A percentile compares a stretch with the other conserved stretches of the same genome.
Conservation (phyloP, 2,797 vertebrate species). For the Darevskia nairensis region DNA sequence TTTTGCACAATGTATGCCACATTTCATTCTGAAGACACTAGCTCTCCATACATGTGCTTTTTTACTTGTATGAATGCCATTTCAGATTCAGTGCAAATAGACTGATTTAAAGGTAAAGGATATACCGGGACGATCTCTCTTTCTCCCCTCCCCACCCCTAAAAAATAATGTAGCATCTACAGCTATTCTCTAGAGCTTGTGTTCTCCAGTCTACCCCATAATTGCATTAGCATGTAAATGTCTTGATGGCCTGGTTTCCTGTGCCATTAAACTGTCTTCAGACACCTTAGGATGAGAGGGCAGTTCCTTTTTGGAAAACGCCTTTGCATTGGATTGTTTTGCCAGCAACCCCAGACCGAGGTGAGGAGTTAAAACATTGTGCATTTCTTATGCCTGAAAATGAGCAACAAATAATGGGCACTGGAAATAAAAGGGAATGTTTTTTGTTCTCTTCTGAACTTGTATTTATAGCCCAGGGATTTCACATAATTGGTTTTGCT, state of each 20-base stretch:
- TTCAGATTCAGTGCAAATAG: background rate
- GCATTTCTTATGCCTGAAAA: conserved; percentile 63
- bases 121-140: conserved; percentile 32
- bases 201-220: conserved; percentile 61
- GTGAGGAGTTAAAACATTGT: conserved; percentile 42
- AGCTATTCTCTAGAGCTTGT: conserved; percentile 57
- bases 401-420: conserved; percentile 5
- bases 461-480: conserved; percentile 66
- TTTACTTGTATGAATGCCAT: background rate
- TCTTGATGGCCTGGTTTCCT: conserved; percentile 72
- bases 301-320: conserved; percentile 61
- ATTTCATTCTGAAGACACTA: background rate
- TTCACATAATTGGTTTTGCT: conserved; percentile 46
- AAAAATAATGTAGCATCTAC: conserved; percentile 35
- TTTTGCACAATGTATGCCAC: conserved; percentile 15
- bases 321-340: conserved; percentile 38
- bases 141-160: background rate
- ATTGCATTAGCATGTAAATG: conserved; percentile 75
- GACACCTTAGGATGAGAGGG: conserved; percentile 41
- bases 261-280: conserved; percentile 59
- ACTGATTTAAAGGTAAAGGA: conserved; percentile 15
- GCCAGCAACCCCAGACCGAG: conserved; percentile 30
- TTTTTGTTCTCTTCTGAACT: conserved; percentile 51
- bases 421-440: conserved; percentile 53
- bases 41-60: background rate